These are phyloP conservation scores for Cynaeus angustus DNA, from an alignment of 2,888 invertebrate species.

Conservation along the genomic window DNA sequence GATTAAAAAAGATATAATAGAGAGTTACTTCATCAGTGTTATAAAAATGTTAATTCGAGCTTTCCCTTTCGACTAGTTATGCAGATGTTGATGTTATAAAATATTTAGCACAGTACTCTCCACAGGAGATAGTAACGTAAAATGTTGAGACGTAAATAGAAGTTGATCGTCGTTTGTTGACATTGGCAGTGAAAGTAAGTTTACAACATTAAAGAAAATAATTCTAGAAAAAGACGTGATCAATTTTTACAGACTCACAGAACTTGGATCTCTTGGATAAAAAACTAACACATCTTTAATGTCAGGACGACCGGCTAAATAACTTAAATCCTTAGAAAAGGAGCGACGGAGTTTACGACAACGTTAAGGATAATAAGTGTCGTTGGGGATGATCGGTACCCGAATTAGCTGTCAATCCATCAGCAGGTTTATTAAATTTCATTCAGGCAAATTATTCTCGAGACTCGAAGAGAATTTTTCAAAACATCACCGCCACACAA, in stretches of 20 bases:
- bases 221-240: conserved; percentile 31
- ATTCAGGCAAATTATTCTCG: not conserved
- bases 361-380: conserved; percentile 29
- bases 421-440: conserved; percentile 3
- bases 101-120: conserved; percentile 48
- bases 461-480: not conserved
- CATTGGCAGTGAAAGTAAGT: conserved; percentile 53
- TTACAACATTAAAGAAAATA: conserved; percentile 38
- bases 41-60: conserved; percentile 45
- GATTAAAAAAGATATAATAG: conserved; percentile 18
- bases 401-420: conserved; percentile 30
- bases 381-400: conserved; percentile 23
- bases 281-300: conserved; percentile 12
- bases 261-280: conserved; percentile 16
- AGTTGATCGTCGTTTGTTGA: conserved; percentile 46
- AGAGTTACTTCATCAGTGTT: conserved; percentile 41
- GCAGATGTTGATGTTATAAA: conserved; percentile 47
- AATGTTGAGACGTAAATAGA: conserved; percentile 39
- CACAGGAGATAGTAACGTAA: conserved; percentile 40
- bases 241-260: conserved; percentile 31
- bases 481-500: not conserved
- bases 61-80: conserved; percentile 48
- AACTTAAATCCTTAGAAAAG: conserved; percentile 12
- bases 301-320: conserved; percentile 10
- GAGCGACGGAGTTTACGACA: conserved; percentile 16